These are phyloP conservation scores for Hydrochoerus hydrochaeris DNA, from an alignment of 2,113 vertebrate genomes.

Conservation along the genomic window DNA sequence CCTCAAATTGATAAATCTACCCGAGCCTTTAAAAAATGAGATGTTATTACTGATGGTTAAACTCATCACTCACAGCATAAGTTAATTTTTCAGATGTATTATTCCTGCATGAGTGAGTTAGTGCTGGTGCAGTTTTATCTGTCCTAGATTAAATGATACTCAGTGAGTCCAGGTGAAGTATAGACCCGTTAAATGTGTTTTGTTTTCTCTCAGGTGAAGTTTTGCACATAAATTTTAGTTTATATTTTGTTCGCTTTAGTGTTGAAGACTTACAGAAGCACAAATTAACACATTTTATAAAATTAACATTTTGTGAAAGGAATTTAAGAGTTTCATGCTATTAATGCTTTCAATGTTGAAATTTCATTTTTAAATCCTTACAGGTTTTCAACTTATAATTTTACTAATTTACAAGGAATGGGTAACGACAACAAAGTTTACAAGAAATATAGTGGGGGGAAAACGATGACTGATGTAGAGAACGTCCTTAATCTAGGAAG, in stretches of 20 bases:
- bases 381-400: neutral
- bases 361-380: neutral
- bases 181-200: neutral
- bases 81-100: neutral
- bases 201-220: neutral
- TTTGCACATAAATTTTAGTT: neutral
- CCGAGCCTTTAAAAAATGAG: neutral
- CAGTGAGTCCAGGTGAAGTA: neutral
- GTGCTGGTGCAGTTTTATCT: neutral
- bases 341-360: neutral
- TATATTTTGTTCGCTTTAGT: neutral
- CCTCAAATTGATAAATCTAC: neutral
- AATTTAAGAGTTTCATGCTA: neutral
- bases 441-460: neutral
- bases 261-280: neutral
- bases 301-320: neutral
- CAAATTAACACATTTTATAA: neutral
- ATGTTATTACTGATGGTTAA: neutral
- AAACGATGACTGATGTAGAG: neutral
- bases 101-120: neutral
- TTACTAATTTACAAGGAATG: neutral
- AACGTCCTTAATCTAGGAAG: neutral
- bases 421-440: neutral
- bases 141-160: neutral
- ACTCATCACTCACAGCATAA: neutral